Evolutionary conservation across 2,888 invertebrate genomes (phyloP), one percentile per base, ranked within the genome.

Genomic region (Orchestes rusci): DNA sequence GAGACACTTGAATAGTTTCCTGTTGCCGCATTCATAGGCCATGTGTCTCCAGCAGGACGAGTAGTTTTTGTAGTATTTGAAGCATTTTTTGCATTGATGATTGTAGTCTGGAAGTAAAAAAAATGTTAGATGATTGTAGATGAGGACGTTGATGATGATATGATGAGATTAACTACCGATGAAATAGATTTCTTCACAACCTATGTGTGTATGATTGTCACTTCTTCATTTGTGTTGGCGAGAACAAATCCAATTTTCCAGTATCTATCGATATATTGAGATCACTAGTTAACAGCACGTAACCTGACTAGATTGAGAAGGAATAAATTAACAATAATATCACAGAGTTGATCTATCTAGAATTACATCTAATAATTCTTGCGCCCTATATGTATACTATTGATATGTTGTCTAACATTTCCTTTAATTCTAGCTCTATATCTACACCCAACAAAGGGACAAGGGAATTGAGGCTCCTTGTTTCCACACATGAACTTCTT

Each of bases 401-500:
- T 33, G 1, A 45, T 34, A 10, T 45, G 45, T 16, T 39, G 36
- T 3, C 15, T 33, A 10, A 45, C 45, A 19, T 45, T 45, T 15
- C 42, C 43, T 31, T 44, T 43, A 16, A 43, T 44, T 17, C 32
- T 35, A 3, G 39, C 40, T 16, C 20, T 43, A 23, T 48, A 48
- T 2, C 2, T 17, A n/a, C 48, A 48, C 2, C 32, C 39, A 3
- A n/a, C 18, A 10, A 31, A 29, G 12, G 56, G 56, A 29, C 58
- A 58, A 7, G 47, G 42, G 38, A 58, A 55, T 7, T 48, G 42
- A 5, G 57, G 51, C 19, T 44, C 42, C 19, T 57, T 57, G 10
- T 49, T 51, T n/a, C 53, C 54, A 38, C 58, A 58, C 45, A 53
- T 53, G 38, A 53, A 57, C 32, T 43, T 51, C 27, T 52, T 30